Evolutionary conservation across 2,888 invertebrate genomes (phyloP).

Genomic region (Calephelis perditalis): DNA sequence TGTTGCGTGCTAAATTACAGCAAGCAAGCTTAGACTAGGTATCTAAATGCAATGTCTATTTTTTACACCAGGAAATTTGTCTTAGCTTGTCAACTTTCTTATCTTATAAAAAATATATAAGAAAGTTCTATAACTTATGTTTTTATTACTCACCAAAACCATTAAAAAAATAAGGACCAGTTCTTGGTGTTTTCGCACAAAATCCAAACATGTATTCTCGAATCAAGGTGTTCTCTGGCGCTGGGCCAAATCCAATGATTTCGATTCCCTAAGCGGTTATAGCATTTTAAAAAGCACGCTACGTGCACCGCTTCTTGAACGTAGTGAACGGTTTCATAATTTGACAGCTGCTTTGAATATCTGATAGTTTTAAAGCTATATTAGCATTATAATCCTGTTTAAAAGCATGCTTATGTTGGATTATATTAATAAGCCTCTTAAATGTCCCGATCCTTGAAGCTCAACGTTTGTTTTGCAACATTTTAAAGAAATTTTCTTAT

Average conservation of each 20-base stretch:
- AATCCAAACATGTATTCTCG: slow-evolving; percentile 20
- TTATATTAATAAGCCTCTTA: slow-evolving; percentile 10
- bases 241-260: slow-evolving; percentile 42
- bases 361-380: slow-evolving; percentile 19
- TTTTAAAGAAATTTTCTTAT: background rate
- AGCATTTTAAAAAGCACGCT: slow-evolving; percentile 49
- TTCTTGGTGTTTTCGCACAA: slow-evolving; percentile 15
- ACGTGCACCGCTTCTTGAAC: slow-evolving; percentile 23
- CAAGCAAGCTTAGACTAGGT: no score
- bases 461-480: slow-evolving; percentile 1
- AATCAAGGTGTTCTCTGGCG: slow-evolving; percentile 44
- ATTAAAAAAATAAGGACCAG: no score
- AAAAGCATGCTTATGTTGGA: slow-evolving; percentile 4
- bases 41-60: no score
- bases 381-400: slow-evolving; percentile 17
- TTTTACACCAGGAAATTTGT: no score
- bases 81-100: no score
- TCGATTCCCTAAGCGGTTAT: slow-evolving; percentile 44
- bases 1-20: no score
- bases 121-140: no score
- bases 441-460: background rate
- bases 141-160: no score
- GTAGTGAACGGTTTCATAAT: slow-evolving; percentile 18
- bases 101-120: no score
- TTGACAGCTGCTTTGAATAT: slow-evolving; percentile 18